Base-by-base conservation (phyloP, 2,113 vertebrate genomes). In the Myrmecobius fasciatus region DNA sequence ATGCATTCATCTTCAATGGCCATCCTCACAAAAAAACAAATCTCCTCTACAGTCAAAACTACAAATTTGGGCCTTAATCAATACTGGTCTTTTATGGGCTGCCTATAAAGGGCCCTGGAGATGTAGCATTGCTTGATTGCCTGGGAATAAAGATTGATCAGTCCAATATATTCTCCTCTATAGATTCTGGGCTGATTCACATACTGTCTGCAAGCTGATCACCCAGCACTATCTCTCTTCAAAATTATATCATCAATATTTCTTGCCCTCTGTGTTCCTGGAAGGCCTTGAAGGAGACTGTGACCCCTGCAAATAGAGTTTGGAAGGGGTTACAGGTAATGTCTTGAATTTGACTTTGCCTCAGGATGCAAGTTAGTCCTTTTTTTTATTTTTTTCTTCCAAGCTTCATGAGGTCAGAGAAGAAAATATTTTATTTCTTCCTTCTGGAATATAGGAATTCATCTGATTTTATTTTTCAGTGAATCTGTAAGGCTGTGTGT, bases 31-130 rank as follows among this genome's bases (percentile, higher is more conserved):
- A 91, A 91, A 93, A 97, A 97, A 98, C 96, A 98, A 98, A 98
- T 98, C 94, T 94, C 96, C 98, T 98, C 98, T 98, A 98, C 97
- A 97, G 97, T 98, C 97, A 97, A 94, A 98, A 95, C 96, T 95
- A 98, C 98, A 98, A 97, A 98, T 98, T 97, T 83, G 53, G 96
- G 93, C 75, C 28, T 53, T 91, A 94, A 98, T 98, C 98, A 91
- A 98, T 98, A 98, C 25, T 49, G 49, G 92, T 46, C 0, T 97
- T 97, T 98, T 97, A 97, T 91, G 96, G 98, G 95, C 96, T 94
- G 52, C 96, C 96, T 95, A 25, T 92, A 91, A 96, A 97, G 92
- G 94, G 97, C 95, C 94, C 94, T 28, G 94, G 91, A 96, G 97
- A 97, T 17, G 89, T 95, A 95, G 90, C 94, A 93, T 97, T 94